Evolutionary conservation across 2,113 vertebrate species (phyloP).

Genomic region (Corvus moneduloides): DNA sequence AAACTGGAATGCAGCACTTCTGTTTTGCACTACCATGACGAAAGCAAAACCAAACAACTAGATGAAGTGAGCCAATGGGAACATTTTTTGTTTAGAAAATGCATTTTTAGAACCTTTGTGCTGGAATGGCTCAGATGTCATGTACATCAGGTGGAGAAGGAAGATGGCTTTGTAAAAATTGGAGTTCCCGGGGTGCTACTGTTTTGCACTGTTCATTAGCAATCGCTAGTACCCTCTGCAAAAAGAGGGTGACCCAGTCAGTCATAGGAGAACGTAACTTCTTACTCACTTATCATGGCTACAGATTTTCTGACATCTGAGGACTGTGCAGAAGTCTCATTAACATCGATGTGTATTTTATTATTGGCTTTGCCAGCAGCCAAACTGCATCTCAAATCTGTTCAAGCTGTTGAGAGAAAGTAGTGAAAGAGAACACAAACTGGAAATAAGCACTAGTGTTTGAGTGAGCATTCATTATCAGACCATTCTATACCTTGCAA

Average conservation of each 20-base stretch:
- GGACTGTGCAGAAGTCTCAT: background rate
- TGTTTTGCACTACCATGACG: background rate
- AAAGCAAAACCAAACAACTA: background rate
- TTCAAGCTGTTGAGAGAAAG: background rate
- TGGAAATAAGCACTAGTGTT: background rate
- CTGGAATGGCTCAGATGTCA: background rate
- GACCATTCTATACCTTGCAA: background rate
- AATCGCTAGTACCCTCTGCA: background rate
- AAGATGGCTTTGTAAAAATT: background rate
- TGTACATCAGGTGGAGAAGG: accelerated
- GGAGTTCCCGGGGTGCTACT: background rate
- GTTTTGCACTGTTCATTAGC: background rate
- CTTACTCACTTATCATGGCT: background rate
- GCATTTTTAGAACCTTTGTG: background rate
- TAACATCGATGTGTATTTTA: background rate
- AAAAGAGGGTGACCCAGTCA: background rate
- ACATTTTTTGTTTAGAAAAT: background rate
- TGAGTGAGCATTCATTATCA: background rate
- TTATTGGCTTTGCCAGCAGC: background rate
- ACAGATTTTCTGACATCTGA: background rate
- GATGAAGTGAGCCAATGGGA: background rate
- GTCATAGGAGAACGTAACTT: background rate
- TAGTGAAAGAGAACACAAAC: background rate
- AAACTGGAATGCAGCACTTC: background rate
- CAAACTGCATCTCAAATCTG: background rate